Base-by-base conservation (phyloP, 2,888 invertebrate species). In the Rugalucina vietnamica region DNA sequence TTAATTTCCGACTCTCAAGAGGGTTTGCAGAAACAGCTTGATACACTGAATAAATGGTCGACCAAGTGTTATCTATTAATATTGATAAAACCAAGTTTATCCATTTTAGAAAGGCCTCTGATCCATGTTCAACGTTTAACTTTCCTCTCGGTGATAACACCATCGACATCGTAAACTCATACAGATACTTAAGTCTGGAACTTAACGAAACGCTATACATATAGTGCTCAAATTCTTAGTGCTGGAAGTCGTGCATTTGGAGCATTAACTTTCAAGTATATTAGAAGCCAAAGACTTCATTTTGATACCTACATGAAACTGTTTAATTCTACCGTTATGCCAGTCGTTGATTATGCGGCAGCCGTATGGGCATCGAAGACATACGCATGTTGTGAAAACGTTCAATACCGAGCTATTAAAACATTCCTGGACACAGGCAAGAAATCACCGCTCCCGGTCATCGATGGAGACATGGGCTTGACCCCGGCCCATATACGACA, bases 241-340 rank as follows among this genome's bases (percentile, higher is more conserved):
- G 70, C 70, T 39, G 70, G 70, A 10, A 70, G 70, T 70, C 70
- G 36, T n/a, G 34, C 70, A 70, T 21, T 70, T n/a, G 36, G 70
- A 27, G 70, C 70, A 70, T 39, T 32, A 39, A 70, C 70, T 1
- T 70, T 37, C 36, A 70, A 70, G 39, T 60, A 70, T 70, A 70
- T 70, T 3, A 70, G 36, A 36, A 8, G 4, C 21, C 36, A 39
- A 21, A 36, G 70, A 10, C 70, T 70, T 37, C 70, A 37, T 36
- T 70, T 70, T 34, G 10, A 70, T 10, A 70, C 70, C 2, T 70
- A 37, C 21, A 70, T 21, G 27, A 70, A 70, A 36, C 24, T 70
- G 70, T 70, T 8, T 70, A 12, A 34, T 29, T 70, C 70, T 8
- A 70, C 34, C 1, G 70, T 70, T 70, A 39, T 29, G 2, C 70